A percentile compares a stretch with the other conserved stretches of the same genome.
These are phyloP conservation scores for Eristalinus sepulchralis DNA, from an alignment of 2,888 invertebrate genomes.

Conservation along the genomic window DNA sequence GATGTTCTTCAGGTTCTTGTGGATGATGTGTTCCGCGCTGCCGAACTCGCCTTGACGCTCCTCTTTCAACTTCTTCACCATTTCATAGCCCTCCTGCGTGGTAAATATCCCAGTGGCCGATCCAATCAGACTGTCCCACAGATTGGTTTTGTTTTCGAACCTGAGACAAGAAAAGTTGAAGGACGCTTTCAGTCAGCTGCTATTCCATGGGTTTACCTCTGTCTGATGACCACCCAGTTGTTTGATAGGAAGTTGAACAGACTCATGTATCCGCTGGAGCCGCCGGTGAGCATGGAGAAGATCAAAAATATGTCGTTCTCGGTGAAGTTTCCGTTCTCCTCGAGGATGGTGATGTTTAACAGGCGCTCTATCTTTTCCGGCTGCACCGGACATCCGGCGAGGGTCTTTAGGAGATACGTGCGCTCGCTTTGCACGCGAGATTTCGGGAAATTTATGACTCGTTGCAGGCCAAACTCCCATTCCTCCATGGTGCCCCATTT, in stretches of 20 bases:
- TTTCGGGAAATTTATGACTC: conserved; percentile 88
- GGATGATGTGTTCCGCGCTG: conserved; percentile 87
- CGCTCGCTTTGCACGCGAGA: conserved; percentile 88
- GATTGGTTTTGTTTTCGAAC: conserved; percentile 85
- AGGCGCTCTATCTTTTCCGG: conserved; percentile 85
- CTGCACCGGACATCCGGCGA: conserved; percentile 90
- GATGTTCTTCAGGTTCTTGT: conserved; percentile 87
- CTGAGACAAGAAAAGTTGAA: conserved; percentile 79
- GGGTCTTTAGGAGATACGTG: conserved; percentile 88
- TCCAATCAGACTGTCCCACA: conserved; percentile 89
- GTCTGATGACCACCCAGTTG: conserved; percentile 87
- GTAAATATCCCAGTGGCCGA: conserved; percentile 89
- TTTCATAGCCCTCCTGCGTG: conserved; percentile 87
- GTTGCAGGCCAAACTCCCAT: conserved; percentile 91
- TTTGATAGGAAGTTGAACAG: conserved; percentile 87
- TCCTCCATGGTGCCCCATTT: conserved; percentile 90
- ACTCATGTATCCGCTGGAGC: conserved; percentile 87
- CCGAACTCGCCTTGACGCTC: conserved; percentile 86
- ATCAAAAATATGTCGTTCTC: conserved; percentile 89
- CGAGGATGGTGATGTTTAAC: conserved; percentile 86
- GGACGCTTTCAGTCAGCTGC: not conserved
- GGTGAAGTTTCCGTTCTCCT: conserved; percentile 87
- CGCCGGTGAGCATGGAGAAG: conserved; percentile 88
- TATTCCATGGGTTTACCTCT: conserved; percentile 82
- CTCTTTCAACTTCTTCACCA: conserved; percentile 85